A percentile compares a stretch with the other conserved stretches of the same genome.
Evolutionary conservation across 1,140 invertebrate genomes (phyloP).

Genomic region (Eulimnadia texana): DNA sequence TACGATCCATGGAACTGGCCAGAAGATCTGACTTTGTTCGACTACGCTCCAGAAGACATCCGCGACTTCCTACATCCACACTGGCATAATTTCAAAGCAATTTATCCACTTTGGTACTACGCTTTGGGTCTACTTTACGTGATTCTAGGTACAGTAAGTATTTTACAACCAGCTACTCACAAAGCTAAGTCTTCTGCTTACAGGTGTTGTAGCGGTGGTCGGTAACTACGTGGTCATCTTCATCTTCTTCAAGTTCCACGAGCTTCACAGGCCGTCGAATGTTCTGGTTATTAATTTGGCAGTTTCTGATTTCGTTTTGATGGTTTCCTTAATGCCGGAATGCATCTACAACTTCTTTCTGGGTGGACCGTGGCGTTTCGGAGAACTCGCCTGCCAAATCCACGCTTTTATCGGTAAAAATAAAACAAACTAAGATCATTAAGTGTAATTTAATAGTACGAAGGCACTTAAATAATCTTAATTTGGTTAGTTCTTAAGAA

Average conservation of each 20-base stretch:
- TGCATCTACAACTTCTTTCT: conserved; percentile 22
- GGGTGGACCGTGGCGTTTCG: conserved; percentile 20
- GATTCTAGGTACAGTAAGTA: conserved; percentile 4
- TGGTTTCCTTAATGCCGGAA: conserved; percentile 37
- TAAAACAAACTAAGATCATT: not conserved
- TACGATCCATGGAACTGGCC: conserved; percentile 16
- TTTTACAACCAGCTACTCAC: not conserved
- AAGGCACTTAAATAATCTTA: not conserved
- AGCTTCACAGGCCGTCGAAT: conserved; percentile 66
- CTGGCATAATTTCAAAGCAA: conserved; percentile 17
- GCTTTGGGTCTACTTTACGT: conserved; percentile 17
- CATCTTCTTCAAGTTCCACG: conserved; percentile 22
- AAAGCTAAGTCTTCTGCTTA: not conserved
- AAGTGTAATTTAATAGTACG: not conserved
- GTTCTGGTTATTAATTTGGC: conserved; percentile 70
- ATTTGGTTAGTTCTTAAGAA: not conserved
- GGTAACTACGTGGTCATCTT: conserved; percentile 18
- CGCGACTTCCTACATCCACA: conserved; percentile 19
- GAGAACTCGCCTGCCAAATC: conserved; percentile 18
- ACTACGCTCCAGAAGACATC: conserved; percentile 19
- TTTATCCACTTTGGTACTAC: conserved; percentile 17
- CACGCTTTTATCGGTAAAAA: conserved; percentile 19
- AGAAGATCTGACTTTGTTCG: conserved; percentile 13
- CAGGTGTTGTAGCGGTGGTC: conserved; percentile 1
- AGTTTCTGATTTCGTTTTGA: conserved; percentile 76